Evolutionary conservation across 2,113 vertebrate genomes (phyloP).

Genomic region (Mormoops blainvillei): DNA sequence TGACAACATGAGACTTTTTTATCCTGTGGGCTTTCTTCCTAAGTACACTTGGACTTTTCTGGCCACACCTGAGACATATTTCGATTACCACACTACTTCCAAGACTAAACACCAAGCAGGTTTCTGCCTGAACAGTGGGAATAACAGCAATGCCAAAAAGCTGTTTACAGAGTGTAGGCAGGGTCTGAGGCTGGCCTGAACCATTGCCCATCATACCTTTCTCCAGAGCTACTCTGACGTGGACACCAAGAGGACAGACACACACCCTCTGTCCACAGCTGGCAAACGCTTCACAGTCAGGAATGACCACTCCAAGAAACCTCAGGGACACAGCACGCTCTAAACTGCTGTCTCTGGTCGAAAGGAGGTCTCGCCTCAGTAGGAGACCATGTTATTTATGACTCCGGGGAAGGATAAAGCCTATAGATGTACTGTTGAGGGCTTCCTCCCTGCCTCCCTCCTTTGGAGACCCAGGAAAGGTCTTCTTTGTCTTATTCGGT

Average conservation of each 20-base stretch:
- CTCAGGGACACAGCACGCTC: background rate
- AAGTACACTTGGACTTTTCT: background rate
- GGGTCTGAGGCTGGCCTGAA: background rate
- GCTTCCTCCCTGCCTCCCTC: background rate
- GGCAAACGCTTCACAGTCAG: background rate
- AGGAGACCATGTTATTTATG: background rate
- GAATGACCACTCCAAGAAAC: background rate
- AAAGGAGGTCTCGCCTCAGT: background rate
- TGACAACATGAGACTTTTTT: background rate
- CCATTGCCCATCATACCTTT: too few relatives aligned
- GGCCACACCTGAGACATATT: background rate
- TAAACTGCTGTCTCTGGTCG: background rate
- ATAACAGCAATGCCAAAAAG: background rate
- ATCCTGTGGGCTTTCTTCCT: background rate
- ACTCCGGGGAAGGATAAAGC: background rate
- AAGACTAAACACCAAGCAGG: background rate
- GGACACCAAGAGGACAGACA: background rate
- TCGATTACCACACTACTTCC: background rate
- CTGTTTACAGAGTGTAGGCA: background rate
- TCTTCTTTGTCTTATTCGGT: background rate
- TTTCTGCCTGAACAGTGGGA: background rate
- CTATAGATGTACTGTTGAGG: background rate
- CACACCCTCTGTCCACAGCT: fast-evolving
- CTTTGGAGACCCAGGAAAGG: background rate
- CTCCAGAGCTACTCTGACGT: background rate